phyloP scores from a whole-genome alignment of 2,113 vertebrate species.

The Ardeotis arabs region DNA sequence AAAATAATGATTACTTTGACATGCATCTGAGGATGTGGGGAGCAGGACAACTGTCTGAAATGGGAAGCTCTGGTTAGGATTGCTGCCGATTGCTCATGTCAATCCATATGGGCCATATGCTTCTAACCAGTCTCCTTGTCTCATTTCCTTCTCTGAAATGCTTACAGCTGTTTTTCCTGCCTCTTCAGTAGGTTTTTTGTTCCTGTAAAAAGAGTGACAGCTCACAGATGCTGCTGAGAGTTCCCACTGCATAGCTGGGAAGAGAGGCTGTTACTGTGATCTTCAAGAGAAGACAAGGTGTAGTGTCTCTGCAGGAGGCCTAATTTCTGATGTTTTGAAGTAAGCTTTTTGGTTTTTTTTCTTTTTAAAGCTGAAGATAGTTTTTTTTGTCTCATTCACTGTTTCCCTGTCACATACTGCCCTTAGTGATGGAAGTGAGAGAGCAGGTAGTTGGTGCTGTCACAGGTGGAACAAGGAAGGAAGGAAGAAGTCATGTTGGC shows the following conservation, averaged over 20 bases:
- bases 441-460: neutral
- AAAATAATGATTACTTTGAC: neutral
- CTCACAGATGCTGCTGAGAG: slow-evolving; percentile 42
- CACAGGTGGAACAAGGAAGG: neutral
- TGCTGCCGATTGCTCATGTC: neutral
- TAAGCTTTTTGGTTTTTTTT: neutral
- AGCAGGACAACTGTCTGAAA: neutral
- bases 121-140: slow-evolving; percentile 20
- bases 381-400: neutral
- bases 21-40: neutral
- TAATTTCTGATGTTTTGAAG: neutral
- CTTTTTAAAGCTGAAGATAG: neutral
- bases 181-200: slow-evolving; percentile 55
- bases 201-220: slow-evolving; percentile 33
- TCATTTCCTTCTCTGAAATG: slow-evolving; percentile 49
- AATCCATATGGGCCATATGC: slow-evolving; percentile 38
- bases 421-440: neutral
- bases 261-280: neutral
- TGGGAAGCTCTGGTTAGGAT: neutral
- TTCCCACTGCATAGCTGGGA: neutral
- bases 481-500: neutral
- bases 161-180: slow-evolving; percentile 52
- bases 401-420: neutral
- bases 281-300: neutral
- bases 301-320: neutral